These are phyloP conservation scores for Pelusios castaneus DNA, from an alignment of 2,113 vertebrate genomes.

Conservation along the genomic window DNA sequence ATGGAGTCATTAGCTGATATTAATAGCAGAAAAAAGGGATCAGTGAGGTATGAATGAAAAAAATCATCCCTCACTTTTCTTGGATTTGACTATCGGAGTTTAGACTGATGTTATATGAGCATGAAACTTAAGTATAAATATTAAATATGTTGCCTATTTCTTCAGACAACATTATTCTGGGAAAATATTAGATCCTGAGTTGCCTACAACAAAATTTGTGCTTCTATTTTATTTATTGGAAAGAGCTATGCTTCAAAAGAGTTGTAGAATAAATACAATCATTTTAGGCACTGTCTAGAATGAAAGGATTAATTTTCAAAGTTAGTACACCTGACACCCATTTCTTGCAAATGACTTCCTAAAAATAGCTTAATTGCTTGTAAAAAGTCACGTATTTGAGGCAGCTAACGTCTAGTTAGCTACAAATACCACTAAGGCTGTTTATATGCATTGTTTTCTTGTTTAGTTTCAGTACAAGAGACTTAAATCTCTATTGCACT, in stretches of 20 bases:
- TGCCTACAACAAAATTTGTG: background rate
- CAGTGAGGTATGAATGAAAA: background rate
- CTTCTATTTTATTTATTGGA: background rate
- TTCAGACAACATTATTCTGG: background rate
- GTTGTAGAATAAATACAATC: background rate
- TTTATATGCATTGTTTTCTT: accelerated
- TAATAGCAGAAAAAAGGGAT: background rate
- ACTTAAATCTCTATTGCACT: slow-evolving; percentile 24
- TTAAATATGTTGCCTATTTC: accelerated
- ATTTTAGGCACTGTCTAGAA: accelerated
- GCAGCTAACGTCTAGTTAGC: background rate
- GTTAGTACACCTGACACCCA: accelerated
- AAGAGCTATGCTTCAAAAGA: background rate
- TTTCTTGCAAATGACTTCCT: background rate
- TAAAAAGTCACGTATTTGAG: accelerated
- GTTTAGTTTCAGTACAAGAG: background rate
- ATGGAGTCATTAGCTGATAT: background rate
- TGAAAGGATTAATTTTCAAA: background rate
- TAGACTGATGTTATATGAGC: background rate
- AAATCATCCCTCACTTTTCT: background rate
- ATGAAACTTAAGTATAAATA: accelerated
- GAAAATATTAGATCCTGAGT: accelerated
- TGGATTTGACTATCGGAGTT: background rate
- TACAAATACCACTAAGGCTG: background rate
- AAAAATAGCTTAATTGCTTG: background rate